These are phyloP conservation scores for Nephila pilipes DNA, from an alignment of 1,140 invertebrate species.

Conservation along the genomic window DNA sequence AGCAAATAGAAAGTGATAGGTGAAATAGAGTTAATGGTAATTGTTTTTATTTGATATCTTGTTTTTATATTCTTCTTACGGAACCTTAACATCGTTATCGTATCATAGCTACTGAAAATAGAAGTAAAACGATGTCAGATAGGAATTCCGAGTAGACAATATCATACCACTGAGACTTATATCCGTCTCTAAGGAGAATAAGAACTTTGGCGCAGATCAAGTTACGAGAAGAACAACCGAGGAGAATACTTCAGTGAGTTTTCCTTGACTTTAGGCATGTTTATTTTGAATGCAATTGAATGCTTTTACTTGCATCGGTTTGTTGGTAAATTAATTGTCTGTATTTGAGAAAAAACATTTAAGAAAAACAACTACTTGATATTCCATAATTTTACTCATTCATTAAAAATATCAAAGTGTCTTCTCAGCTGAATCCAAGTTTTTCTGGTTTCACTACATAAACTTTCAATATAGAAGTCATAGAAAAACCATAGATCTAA, in stretches of 20 bases:
- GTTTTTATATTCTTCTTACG: not conserved
- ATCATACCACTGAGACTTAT: not conserved
- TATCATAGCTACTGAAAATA: not conserved
- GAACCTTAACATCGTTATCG: not conserved
- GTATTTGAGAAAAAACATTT: not conserved
- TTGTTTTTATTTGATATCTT: not conserved
- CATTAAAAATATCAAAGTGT: no score
- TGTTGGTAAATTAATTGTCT: no score
- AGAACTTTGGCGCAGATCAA: constrained; percentile 4
- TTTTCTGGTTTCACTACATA: no score
- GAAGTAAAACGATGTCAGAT: not conserved
- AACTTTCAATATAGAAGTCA: no score
- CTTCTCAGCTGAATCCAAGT: no score
- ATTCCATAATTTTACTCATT: no score
- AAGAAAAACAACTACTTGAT: not conserved
- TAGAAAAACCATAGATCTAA: no score
- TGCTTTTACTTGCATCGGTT: not conserved
- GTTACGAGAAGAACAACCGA: not conserved
- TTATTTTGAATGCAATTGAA: not conserved
- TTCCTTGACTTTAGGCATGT: not conserved
- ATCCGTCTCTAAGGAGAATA: not conserved
- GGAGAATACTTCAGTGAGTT: not conserved
- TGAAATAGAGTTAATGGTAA: not conserved
- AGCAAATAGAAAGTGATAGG: no score
- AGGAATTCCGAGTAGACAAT: not conserved